These are phyloP conservation scores for Crypturellus tataupa DNA, from an alignment of 2,797 vertebrate genomes.

Conservation along the genomic window DNA sequence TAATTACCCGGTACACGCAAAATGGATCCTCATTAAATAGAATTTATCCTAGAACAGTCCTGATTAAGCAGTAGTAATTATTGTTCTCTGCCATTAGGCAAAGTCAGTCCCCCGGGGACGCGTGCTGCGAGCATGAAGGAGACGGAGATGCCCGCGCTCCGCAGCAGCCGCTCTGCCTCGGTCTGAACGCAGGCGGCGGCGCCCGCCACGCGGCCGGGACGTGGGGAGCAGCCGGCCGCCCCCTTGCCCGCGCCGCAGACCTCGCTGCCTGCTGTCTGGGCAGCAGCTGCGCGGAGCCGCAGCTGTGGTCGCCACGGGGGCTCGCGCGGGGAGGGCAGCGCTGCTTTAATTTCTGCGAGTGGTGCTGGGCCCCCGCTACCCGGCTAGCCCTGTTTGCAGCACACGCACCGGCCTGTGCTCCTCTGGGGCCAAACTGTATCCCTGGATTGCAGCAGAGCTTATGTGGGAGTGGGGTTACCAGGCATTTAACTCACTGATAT, in stretches of 20 bases:
- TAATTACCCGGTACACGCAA: slow-evolving; percentile 57
- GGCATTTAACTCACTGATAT: not conserved
- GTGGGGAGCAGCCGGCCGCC: not conserved
- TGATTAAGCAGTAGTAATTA: slow-evolving; percentile 71
- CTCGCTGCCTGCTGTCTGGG: slow-evolving; percentile 1
- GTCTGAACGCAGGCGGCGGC: not conserved
- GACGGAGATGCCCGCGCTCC: not conserved
- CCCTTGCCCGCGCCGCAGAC: not conserved
- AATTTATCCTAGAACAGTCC: slow-evolving; percentile 43
- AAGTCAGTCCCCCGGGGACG: slow-evolving; percentile 37
- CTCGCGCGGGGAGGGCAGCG: not conserved
- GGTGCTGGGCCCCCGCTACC: not conserved
- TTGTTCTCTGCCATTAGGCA: slow-evolving; percentile 47
- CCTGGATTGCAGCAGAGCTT: not conserved
- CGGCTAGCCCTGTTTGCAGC: not conserved
- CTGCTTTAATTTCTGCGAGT: not conserved
- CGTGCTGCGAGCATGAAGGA: slow-evolving; percentile 1
- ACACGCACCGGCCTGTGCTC: not conserved
- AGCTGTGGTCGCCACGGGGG: not conserved
- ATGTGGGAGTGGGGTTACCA: accelerated
- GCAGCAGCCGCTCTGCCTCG: accelerated
- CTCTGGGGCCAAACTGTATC: not conserved
- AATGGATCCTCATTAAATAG: slow-evolving; percentile 66
- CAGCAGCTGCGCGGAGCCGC: slow-evolving; percentile 50
- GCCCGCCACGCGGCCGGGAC: accelerated